Conservation (phyloP, 2,113 vertebrate genomes). For the Gymnogyps californianus region DNA sequence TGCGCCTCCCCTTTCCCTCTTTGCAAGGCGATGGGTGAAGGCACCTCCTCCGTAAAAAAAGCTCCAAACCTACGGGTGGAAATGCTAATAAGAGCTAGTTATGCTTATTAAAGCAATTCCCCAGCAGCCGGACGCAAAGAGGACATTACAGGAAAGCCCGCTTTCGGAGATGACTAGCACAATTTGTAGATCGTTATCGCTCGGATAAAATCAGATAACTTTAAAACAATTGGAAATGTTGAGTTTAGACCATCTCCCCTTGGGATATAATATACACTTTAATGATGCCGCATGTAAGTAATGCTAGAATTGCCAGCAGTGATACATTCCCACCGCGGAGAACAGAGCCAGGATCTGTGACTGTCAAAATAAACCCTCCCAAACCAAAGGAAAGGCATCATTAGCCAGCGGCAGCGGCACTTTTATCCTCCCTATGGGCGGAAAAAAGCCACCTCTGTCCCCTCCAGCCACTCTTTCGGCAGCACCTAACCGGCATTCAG, state of each 20-base stretch:
- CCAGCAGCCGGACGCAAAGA: neutral
- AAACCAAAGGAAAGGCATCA: neutral
- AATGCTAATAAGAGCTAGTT: neutral
- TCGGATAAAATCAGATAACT: neutral
- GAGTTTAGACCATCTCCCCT: conserved; percentile 11
- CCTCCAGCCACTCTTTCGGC: neutral
- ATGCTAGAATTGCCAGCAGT: neutral
- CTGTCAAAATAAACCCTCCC: neutral
- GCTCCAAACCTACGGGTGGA: neutral
- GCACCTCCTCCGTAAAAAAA: neutral
- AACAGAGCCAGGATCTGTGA: neutral
- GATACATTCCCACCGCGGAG: neutral
- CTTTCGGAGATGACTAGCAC: neutral
- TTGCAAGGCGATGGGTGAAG: neutral
- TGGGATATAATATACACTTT: neutral
- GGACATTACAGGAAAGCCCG: neutral
- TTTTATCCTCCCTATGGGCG: neutral
- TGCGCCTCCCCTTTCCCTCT: neutral
- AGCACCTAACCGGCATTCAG: neutral
- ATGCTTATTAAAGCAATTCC: neutral
- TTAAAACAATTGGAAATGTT: conserved; percentile 26
- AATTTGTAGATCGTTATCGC: conserved; percentile 36
- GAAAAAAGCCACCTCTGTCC: neutral
- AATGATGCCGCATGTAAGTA: neutral
- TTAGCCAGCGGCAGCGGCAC: fast-evolving